Percentiles rank a stretch among this genome's conserved stretches.
Conservation (phyloP, 1,140 invertebrate genomes). For the Ruditapes philippinarum region DNA sequence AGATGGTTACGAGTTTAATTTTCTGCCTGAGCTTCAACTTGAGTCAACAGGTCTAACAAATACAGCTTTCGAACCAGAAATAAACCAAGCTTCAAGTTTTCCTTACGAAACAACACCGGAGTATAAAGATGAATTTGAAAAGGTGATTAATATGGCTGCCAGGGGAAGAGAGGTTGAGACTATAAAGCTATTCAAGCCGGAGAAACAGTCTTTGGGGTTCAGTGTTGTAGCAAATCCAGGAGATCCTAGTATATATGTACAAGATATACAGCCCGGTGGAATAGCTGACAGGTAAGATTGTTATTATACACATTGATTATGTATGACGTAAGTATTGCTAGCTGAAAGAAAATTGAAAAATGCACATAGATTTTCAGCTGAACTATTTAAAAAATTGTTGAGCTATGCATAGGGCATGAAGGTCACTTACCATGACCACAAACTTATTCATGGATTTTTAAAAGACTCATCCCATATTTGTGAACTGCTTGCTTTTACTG, state of each 20-base stretch:
- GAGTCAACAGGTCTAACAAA: conserved; percentile 28
- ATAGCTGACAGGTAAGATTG: conserved; percentile 91
- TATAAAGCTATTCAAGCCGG: conserved; percentile 90
- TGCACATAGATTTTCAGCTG: too few relatives aligned
- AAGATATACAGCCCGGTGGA: conserved; percentile 92
- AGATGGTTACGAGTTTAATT: conserved; percentile 45
- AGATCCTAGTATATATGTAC: conserved; percentile 93
- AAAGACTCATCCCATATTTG: too few relatives aligned
- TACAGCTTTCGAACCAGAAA: conserved; percentile 48
- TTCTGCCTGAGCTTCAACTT: conserved; percentile 47
- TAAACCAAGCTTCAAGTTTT: background rate
- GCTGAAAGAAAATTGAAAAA: too few relatives aligned
- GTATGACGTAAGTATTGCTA: too few relatives aligned
- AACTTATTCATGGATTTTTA: too few relatives aligned
- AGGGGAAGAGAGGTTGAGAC: conserved; percentile 89
- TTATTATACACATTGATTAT: too few relatives aligned
- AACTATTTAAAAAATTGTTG: too few relatives aligned
- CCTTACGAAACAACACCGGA: conserved; percentile 65
- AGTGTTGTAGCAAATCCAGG: conserved; percentile 91
- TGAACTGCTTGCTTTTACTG: too few relatives aligned
- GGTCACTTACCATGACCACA: too few relatives aligned
- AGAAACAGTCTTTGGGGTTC: conserved; percentile 92
- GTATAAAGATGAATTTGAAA: conserved; percentile 89
- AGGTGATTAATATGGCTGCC: conserved; percentile 89
- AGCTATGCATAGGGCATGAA: too few relatives aligned